phyloP scores from a whole-genome alignment of 2,888 invertebrate genomes.

The Caenorhabditis uteleia region DNA sequence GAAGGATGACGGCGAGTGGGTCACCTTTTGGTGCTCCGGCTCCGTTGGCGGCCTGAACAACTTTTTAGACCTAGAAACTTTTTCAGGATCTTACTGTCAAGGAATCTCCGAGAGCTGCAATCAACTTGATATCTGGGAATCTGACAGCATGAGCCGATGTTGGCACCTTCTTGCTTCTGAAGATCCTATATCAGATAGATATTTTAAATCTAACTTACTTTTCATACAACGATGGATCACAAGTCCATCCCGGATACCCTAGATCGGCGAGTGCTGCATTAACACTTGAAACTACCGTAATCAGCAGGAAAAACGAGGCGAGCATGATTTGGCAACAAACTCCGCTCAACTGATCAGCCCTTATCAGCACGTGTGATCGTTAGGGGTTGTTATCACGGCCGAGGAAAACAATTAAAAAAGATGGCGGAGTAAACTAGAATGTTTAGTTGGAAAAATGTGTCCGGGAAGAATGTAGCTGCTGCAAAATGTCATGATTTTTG shows the following conservation, averaged over 20 bases:
- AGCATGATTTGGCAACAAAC: too few relatives aligned
- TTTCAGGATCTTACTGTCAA: slow-evolving; percentile 42
- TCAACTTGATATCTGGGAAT: slow-evolving; percentile 52
- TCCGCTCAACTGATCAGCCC: too few relatives aligned
- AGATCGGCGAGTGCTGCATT: slow-evolving; percentile 12
- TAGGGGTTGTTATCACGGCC: too few relatives aligned
- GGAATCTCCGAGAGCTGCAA: slow-evolving; percentile 57
- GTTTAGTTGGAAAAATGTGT: too few relatives aligned
- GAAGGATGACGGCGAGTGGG: slow-evolving; percentile 53
- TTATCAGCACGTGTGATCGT: too few relatives aligned
- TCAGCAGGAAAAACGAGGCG: too few relatives aligned
- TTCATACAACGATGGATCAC: slow-evolving; percentile 30
- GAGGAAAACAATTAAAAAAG: too few relatives aligned
- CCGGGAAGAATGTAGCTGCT: too few relatives aligned
- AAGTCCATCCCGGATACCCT: slow-evolving; percentile 51
- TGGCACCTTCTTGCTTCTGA: slow-evolving; percentile 70
- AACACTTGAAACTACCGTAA: too few relatives aligned
- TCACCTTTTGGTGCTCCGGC: slow-evolving; percentile 55
- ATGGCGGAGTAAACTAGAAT: too few relatives aligned
- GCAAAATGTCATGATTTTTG: too few relatives aligned
- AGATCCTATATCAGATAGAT: neutral
- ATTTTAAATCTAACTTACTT: slow-evolving; percentile 6
- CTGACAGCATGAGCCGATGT: slow-evolving; percentile 49
- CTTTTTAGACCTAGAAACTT: neutral
- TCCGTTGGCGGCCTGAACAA: slow-evolving; percentile 54